Evolutionary conservation across 2,797 vertebrate genomes (phyloP), one percentile per base, ranked within the genome.

Genomic region (Aplochiton taeniatus): DNA sequence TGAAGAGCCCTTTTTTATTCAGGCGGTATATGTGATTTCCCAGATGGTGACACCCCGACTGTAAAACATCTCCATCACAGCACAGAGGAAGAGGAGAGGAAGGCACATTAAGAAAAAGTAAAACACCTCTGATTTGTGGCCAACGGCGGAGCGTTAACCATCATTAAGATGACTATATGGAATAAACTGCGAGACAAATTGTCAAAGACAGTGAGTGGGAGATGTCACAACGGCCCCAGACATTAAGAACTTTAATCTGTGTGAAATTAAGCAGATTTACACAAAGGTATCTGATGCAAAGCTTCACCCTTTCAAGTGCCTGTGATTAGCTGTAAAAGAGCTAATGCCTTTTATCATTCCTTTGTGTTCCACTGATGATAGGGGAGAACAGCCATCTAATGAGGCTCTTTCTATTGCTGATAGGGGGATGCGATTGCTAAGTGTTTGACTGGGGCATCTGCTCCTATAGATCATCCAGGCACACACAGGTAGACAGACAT

Each of bases 1-100:
- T 86, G 83, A 90, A 70, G 82, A 78, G 67, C 61, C 72, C 71
- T 79, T 88, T 86, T 84, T 83, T 83, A 81, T 85, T 74, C 65
- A 52, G 64, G 63, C 52, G 48, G 41, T 71, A 69, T 65, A 47
- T 72, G 55, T 75, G 76, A 76, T 79, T 85, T 74, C 63, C 17
- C 58, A 61, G 73, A 78, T 74, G 61, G 50, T 10, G 50, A 63
- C 60, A 73, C 11, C 16, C 61, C 66, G 19, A 16, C 41, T 64
- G 53, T 52, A 55, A 79, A 61, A 68, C 13, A 41, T 63, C 55
- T 69, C 73, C 49, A 76, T 72, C 63, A 66, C 52, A 43, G 56
- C 55, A 56, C 20, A 46, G 67, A 50, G 45, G 31, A 42, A 10
- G 14, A 7, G 18, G 19, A 44, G 14, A 43, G 31, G 49, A 31